Base-by-base conservation (phyloP, 2,888 invertebrate species). In the Polydrusus pterygomalis region DNA sequence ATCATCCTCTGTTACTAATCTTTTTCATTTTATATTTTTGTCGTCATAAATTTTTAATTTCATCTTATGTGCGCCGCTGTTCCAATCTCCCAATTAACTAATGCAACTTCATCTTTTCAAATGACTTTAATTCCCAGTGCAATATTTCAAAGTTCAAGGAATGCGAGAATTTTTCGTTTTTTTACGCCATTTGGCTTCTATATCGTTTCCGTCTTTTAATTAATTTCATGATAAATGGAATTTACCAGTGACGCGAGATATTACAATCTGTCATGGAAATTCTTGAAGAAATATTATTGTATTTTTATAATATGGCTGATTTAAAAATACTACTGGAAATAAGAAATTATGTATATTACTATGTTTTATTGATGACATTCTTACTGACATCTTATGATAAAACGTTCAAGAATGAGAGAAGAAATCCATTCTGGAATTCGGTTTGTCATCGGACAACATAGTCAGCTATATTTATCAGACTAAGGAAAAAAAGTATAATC, bases 91-190 rank as follows among this genome's bases (percentile, higher is more conserved):
- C 15, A 30, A 25, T 45, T 45, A 34, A 56, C 43, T 54, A 56
- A 68, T 68, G 68, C 54, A 54, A 68, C 68, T 68, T 40, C 68
- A 68, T 68, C 54, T 54, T 54, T 54, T 54, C 51, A 68, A 68
- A 68, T 68, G 34, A 68, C 54, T 51, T 40, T 63, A 40, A 54
- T 54, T 68, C 56, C 40, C 17, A 15, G 68, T 68, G 40, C 43
- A 68, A 68, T 68, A 68, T 68, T 68, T 68, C 68, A 68, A 68
- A 43, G 18, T 20, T 25, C 40, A 38, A 30, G 43, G 40, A 54
- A 68, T 54, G 68, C 54, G 15, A 54, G 17, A 30, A 47, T 47
- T 34, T 30, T 51, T 49, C 45, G 15, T 38, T 67, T 67, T n/a
- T 67, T 34, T 30, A 17, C 38, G 34, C 34, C 65, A 65, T 65